These are phyloP conservation scores for Ctenopoma multispine DNA, from an alignment of 2,797 vertebrate species.

Conservation along the genomic window DNA sequence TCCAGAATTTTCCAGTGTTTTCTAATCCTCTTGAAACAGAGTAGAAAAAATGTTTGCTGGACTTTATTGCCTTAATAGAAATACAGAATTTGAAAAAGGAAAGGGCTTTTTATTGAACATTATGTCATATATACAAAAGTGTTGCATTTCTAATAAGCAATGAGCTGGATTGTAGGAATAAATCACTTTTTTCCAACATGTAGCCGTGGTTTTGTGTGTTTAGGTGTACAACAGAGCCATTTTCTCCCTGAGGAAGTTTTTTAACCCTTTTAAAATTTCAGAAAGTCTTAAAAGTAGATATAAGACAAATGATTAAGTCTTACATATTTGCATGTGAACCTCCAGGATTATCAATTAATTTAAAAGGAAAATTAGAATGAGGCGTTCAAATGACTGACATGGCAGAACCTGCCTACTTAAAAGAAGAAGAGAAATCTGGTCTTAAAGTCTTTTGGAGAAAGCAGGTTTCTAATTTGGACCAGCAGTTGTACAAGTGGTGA, in stretches of 20 bases:
- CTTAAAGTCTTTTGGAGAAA: too few relatives aligned
- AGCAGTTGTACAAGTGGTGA: too few relatives aligned
- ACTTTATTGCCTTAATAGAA: constrained; percentile 68
- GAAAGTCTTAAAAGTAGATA: too few relatives aligned
- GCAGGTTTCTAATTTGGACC: too few relatives aligned
- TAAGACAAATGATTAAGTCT: too few relatives aligned
- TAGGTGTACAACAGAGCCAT: not conserved
- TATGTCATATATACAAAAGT: constrained; percentile 17
- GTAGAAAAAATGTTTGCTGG: constrained; percentile 16
- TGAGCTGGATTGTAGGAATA: constrained; percentile 52
- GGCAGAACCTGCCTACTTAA: too few relatives aligned
- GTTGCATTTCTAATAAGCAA: constrained; percentile 52
- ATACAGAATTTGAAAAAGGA: constrained; percentile 14
- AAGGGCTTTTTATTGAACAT: constrained; percentile 55
- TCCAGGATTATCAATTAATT: too few relatives aligned
- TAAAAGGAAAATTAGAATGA: too few relatives aligned
- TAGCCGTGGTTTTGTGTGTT: constrained; percentile 25
- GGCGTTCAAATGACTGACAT: too few relatives aligned
- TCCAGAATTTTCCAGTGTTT: constrained; percentile 36
- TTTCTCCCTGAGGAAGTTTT: not conserved
- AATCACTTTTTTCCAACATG: constrained; percentile 54
- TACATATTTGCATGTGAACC: too few relatives aligned
- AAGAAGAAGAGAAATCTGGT: too few relatives aligned
- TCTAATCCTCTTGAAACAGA: constrained; percentile 12
- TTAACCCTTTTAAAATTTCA: too few relatives aligned